These are phyloP conservation scores for Rynchops niger DNA, from an alignment of 2,113 vertebrate species.

Conservation along the genomic window DNA sequence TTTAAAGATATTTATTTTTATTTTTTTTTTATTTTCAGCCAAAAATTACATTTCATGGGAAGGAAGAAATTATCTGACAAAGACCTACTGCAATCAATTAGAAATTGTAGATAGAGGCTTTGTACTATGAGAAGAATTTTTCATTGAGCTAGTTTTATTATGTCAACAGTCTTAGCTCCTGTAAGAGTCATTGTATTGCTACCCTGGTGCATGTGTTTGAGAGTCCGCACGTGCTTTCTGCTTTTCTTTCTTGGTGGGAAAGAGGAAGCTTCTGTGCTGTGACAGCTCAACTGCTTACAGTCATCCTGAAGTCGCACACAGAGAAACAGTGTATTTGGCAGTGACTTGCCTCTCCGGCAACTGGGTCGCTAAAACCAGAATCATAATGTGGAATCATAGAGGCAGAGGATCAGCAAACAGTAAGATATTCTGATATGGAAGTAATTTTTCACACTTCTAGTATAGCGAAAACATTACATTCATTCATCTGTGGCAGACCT, in stretches of 20 bases:
- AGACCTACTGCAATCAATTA: background rate
- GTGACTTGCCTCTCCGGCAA: background rate
- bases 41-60: background rate
- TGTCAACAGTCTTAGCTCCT: background rate
- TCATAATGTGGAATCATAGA: background rate
- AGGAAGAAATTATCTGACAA: background rate
- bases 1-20: background rate
- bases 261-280: background rate
- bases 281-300: background rate
- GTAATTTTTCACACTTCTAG: background rate
- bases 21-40: background rate
- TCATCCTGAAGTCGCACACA: background rate
- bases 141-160: background rate
- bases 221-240: background rate
- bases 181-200: background rate
- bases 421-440: background rate
- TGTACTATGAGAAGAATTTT: background rate
- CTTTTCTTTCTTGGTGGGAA: background rate
- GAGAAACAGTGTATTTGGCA: background rate
- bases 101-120: background rate
- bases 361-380: background rate
- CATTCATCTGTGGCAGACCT: background rate
- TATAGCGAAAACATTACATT: background rate
- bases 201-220: background rate
- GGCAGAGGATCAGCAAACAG: background rate